phyloP scores from a whole-genome alignment of 2,113 vertebrate genomes.

The Chamaetylas fuelleborni region DNA sequence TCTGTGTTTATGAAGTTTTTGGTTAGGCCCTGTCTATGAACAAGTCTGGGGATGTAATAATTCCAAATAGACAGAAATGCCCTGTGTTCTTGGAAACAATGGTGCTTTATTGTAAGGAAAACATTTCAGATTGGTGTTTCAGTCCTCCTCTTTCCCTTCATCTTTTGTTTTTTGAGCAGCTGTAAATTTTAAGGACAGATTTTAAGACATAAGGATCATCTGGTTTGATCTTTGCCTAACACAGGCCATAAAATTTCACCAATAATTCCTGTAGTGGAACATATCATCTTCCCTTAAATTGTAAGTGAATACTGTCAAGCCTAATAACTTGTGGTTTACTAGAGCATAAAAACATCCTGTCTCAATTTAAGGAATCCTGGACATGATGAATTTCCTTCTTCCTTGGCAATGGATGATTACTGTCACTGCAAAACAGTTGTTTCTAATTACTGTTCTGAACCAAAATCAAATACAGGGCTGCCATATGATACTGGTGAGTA shows the following conservation, averaged over 20 bases:
- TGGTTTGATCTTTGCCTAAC: conserved; percentile 26
- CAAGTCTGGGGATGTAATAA: not conserved
- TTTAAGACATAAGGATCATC: conserved; percentile 11
- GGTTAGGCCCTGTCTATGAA: not conserved
- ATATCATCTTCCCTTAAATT: not conserved
- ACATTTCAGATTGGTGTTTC: not conserved
- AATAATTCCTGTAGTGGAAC: not conserved
- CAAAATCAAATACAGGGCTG: not conserved
- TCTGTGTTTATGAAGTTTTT: not conserved
- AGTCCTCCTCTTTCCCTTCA: not conserved
- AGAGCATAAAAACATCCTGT: conserved; percentile 37
- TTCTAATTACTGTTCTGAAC: conserved; percentile 9
- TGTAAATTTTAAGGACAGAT: conserved; percentile 3
- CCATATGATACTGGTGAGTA: not conserved
- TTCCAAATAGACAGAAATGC: not conserved
- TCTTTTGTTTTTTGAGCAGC: not conserved
- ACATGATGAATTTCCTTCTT: conserved; percentile 16
- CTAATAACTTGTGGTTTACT: not conserved
- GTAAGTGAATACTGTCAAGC: conserved; percentile 22
- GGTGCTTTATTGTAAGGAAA: not conserved
- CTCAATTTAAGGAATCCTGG: conserved; percentile 22
- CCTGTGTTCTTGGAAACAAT: not conserved
- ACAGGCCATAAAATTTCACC: conserved; percentile 24
- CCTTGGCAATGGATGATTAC: not conserved
- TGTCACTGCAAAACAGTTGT: conserved; percentile 23